These are phyloP conservation scores for Myotis yumanensis DNA, from an alignment of 2,113 vertebrate species.

Conservation along the genomic window DNA sequence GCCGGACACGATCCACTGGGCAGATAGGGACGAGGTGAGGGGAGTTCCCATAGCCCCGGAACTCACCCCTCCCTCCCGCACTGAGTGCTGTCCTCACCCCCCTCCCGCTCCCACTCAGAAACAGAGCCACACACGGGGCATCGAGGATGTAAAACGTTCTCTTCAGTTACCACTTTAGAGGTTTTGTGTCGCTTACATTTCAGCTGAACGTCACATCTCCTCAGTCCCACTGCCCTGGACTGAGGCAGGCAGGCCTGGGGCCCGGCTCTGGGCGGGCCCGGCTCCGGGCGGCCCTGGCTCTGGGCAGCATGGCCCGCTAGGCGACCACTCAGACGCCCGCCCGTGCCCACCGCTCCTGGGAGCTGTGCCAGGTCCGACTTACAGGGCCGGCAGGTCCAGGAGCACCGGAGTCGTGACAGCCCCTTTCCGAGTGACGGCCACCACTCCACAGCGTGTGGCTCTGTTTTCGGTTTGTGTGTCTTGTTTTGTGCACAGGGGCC, in stretches of 20 bases:
- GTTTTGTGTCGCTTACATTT: accelerated
- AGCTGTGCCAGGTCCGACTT: neutral
- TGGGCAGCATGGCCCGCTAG: neutral
- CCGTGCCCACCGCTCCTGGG: neutral
- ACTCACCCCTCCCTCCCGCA: too few relatives aligned
- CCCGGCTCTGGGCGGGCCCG: too few relatives aligned
- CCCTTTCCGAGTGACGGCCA: neutral
- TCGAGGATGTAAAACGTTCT: neutral
- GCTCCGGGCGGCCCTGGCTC: neutral
- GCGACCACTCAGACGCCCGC: neutral
- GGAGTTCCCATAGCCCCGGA: too few relatives aligned
- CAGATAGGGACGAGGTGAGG: too few relatives aligned
- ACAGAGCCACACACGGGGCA: neutral
- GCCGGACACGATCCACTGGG: constrained; percentile 95
- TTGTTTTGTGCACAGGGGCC: too few relatives aligned
- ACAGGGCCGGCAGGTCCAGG: too few relatives aligned
- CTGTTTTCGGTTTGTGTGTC: too few relatives aligned
- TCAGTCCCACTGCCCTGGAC: neutral
- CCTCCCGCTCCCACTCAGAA: neutral
- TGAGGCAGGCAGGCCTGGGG: too few relatives aligned
- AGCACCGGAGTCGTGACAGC: neutral
- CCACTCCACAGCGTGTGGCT: accelerated
- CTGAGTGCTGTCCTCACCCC: accelerated
- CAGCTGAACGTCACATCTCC: neutral
- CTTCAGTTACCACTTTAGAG: accelerated